These are phyloP conservation scores for Pachyseris speciosa DNA, from an alignment of 64 coral and sea anemone genomes.

Conservation along the genomic window DNA sequence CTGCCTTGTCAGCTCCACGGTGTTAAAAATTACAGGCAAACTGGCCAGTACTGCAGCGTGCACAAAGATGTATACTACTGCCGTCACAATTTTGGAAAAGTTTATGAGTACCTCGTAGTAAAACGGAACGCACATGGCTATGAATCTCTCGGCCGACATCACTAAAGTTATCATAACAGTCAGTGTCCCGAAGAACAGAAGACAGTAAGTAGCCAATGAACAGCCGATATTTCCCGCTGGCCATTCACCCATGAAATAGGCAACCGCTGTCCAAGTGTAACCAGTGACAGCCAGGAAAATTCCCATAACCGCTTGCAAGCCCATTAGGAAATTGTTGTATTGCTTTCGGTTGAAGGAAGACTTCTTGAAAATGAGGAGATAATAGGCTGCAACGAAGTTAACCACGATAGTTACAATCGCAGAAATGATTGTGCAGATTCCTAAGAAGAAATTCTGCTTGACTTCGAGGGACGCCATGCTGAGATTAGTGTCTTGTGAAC, in stretches of 20 bases:
- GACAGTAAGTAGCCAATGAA: background rate
- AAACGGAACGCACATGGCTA: conserved; percentile 46
- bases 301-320: conserved; percentile 20
- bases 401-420: background rate
- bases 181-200: conserved; percentile 42
- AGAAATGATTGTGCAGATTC: background rate
- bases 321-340: conserved; percentile 54
- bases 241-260: conserved; percentile 34
- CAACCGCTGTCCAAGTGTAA: conserved; percentile 37
- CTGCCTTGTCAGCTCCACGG: conserved; percentile 1
- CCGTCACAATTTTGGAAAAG: background rate
- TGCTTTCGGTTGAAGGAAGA: background rate
- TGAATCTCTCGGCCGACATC: conserved; percentile 37
- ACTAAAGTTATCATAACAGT: conserved; percentile 21
- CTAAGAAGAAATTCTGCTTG: background rate
- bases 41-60: background rate
- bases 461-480: background rate
- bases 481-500: background rate
- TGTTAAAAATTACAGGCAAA: conserved; percentile 13
- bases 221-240: conserved; percentile 23
- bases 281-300: conserved; percentile 15
- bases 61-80: background rate
- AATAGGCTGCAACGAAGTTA: conserved; percentile 14
- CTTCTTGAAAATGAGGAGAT: conserved; percentile 35
- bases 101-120: conserved; percentile 8